phyloP scores from a whole-genome alignment of 2,888 invertebrate genomes.

The Glyphotaelius pellucidus region DNA sequence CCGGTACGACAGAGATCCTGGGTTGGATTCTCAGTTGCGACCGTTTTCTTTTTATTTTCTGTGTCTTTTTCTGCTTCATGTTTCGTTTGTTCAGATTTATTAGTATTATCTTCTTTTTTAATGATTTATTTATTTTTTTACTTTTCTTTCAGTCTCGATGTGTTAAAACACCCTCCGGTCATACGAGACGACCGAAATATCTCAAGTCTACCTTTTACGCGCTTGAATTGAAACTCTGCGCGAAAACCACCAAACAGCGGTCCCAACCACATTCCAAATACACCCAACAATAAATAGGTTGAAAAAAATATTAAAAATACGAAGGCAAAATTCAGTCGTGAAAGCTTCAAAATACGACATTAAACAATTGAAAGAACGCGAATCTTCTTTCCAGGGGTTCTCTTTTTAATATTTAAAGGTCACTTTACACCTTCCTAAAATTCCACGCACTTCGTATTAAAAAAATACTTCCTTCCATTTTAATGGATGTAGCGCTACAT shows the following conservation, averaged over 20 bases:
- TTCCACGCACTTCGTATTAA: neutral
- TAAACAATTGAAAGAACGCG: neutral
- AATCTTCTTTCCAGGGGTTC: neutral
- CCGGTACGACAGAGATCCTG: no score
- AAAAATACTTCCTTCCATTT: neutral
- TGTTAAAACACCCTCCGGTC: neutral
- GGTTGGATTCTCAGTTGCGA: no score
- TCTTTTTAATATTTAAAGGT: neutral
- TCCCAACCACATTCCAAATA: neutral
- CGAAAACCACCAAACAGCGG: neutral
- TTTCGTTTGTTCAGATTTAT: no score
- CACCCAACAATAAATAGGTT: slow-evolving; percentile 5
- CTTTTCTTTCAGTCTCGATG: neutral
- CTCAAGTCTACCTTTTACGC: neutral
- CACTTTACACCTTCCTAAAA: neutral
- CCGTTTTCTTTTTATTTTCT: no score
- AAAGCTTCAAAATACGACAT: neutral
- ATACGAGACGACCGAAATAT: neutral
- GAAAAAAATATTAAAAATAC: neutral
- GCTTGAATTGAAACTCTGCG: neutral
- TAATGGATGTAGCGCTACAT: neutral
- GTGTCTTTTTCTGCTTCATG: no score
- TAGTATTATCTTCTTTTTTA: no score
- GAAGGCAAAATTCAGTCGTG: neutral
- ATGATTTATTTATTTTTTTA: no score